Conservation (phyloP, 2,797 vertebrate genomes). For the Thalassophryne amazonica region DNA sequence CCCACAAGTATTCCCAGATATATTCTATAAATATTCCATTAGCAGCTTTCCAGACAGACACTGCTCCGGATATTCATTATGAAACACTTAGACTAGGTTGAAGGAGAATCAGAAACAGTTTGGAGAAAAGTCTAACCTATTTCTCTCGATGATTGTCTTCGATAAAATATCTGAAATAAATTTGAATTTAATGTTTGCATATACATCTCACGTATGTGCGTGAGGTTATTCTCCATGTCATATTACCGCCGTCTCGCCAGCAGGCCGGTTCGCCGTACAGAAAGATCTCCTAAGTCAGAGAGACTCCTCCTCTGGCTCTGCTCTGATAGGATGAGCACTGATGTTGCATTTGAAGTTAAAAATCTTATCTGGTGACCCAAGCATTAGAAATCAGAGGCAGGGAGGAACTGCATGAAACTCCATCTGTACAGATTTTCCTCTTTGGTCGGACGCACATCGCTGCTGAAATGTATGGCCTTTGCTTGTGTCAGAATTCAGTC, state of each 20-base stretch:
- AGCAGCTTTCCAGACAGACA: constrained; percentile 54
- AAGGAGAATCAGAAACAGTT: constrained; percentile 38
- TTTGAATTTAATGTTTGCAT: not conserved
- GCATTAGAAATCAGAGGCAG: constrained; percentile 56
- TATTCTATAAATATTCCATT: constrained; percentile 66
- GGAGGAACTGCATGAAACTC: constrained; percentile 56
- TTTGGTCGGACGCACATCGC: constrained; percentile 32
- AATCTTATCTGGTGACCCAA: constrained; percentile 65
- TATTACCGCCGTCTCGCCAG: constrained; percentile 23
- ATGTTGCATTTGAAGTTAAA: constrained; percentile 61
- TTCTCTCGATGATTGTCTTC: constrained; percentile 40
- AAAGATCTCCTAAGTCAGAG: constrained; percentile 17
- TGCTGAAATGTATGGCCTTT: constrained; percentile 42
- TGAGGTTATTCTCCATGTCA: constrained; percentile 1
- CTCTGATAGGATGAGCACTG: constrained; percentile 47
- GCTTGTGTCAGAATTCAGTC: constrained; percentile 30
- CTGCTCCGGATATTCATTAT: constrained; percentile 50
- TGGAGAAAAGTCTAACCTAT: constrained; percentile 45
- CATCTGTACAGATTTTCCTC: constrained; percentile 59
- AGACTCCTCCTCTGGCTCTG: constrained; percentile 40
- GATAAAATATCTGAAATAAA: constrained; percentile 22
- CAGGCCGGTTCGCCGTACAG: constrained; percentile 11
- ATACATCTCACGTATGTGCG: constrained; percentile 1
- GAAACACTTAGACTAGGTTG: constrained; percentile 47
- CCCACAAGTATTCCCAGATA: constrained; percentile 54